A percentile compares a stretch with the other conserved stretches of the same genome.
These are phyloP conservation scores for Nysson spinosus DNA, from an alignment of 2,888 invertebrate species.

Conservation along the genomic window DNA sequence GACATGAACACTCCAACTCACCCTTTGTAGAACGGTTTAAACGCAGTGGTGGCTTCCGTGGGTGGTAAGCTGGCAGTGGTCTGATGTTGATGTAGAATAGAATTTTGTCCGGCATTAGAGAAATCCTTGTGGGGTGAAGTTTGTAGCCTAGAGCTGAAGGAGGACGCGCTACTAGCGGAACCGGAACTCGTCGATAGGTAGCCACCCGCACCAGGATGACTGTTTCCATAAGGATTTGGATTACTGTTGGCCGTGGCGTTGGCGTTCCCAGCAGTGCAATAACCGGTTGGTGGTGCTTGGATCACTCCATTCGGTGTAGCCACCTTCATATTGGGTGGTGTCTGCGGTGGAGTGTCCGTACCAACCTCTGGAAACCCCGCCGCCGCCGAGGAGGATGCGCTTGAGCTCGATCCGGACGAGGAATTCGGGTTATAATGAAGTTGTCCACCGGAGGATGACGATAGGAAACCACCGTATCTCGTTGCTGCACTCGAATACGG, in stretches of 20 bases:
- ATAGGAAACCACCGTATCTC: conserved; percentile 77
- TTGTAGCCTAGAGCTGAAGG: conserved; percentile 79
- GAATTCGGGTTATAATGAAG: conserved; percentile 75
- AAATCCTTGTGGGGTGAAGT: conserved; percentile 77
- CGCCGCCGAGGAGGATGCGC: conserved; percentile 84
- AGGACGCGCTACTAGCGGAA: conserved; percentile 79
- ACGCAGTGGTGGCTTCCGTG: conserved; percentile 81
- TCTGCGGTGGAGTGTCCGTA: conserved; percentile 95
- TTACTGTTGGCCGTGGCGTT: conserved; percentile 65
- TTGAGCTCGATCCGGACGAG: conserved; percentile 71
- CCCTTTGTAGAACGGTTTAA: conserved; percentile 95
- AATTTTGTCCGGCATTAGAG: conserved; percentile 70
- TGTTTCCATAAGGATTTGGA: conserved; percentile 68
- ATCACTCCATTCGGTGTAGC: conserved; percentile 81
- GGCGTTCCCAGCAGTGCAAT: conserved; percentile 82
- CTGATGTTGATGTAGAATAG: conserved; percentile 74
- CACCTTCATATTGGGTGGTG: conserved; percentile 95
- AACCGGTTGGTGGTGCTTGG: conserved; percentile 81
- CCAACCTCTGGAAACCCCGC: conserved; percentile 92
- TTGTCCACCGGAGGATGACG: conserved; percentile 72
- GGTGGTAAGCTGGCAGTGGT: conserved; percentile 73
- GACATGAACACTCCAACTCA: conserved; percentile 76
- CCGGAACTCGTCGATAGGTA: conserved; percentile 79
- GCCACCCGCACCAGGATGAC: conserved; percentile 78
- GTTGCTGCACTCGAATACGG: conserved; percentile 76